phyloP scores from a whole-genome alignment of 2,797 vertebrate genomes.

The Melanotaenia maccullochi region DNA sequence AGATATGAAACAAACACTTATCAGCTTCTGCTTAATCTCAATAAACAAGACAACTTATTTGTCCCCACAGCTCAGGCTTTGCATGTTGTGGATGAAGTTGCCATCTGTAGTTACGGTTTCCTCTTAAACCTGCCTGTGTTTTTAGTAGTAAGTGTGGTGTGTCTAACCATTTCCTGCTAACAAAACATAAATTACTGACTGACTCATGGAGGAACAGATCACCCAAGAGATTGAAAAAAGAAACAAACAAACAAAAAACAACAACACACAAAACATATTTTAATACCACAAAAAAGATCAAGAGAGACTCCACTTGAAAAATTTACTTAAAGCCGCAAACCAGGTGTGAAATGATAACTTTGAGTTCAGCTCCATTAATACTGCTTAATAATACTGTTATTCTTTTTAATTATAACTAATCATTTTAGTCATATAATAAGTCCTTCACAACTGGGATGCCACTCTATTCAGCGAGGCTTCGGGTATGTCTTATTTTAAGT shows the following conservation, averaged over 20 bases:
- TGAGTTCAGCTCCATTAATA: neutral
- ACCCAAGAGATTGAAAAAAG: neutral
- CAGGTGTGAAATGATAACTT: conserved; percentile 26
- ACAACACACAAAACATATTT: neutral
- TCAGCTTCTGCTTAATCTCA: neutral
- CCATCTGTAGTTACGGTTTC: conserved; percentile 58
- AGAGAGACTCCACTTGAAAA: neutral
- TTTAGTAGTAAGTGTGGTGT: conserved; percentile 32
- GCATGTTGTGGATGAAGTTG: conserved; percentile 26
- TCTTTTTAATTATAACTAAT: neutral
- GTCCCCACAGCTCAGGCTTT: neutral
- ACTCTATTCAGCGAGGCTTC: neutral
- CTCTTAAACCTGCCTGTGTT: conserved; percentile 37
- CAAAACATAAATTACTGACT: conserved; percentile 43
- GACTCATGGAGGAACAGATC: conserved; percentile 29
- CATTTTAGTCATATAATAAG: neutral
- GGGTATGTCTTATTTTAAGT: neutral
- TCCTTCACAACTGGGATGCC: neutral
- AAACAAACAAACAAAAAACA: neutral
- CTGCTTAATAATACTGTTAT: neutral
- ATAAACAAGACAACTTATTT: conserved; percentile 7
- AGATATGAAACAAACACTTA: neutral
- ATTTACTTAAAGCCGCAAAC: conserved; percentile 25
- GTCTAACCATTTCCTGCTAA: conserved; percentile 63
- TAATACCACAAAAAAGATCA: conserved; percentile 1